Conservation (phyloP, 2,888 invertebrate species). For the Drepanosiphum platanoidis region DNA sequence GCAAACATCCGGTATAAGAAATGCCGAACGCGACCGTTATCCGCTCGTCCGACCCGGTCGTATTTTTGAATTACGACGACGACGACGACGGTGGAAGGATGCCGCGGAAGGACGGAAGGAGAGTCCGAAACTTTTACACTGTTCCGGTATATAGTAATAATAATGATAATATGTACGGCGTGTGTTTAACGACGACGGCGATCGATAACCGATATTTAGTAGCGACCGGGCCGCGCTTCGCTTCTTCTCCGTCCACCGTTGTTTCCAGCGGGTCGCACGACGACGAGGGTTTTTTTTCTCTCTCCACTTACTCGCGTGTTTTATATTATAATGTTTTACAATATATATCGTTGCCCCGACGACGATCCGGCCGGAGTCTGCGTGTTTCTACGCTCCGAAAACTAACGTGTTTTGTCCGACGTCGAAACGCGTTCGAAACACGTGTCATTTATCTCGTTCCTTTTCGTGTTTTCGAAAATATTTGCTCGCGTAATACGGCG, state of each 20-base stretch:
- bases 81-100: too few species aligned
- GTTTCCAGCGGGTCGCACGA: too few species aligned
- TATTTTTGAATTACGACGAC: slow-evolving; percentile 52
- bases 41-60: background rate
- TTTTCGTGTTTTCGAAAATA: background rate
- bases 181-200: slow-evolving; percentile 37
- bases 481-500: background rate
- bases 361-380: background rate
- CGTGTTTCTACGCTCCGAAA: background rate
- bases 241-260: too few species aligned
- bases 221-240: too few species aligned
- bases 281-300: too few species aligned
- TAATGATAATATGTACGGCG: slow-evolving; percentile 23
- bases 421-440: slow-evolving; percentile 1
- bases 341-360: too few species aligned
- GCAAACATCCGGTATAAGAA: slow-evolving; percentile 48
- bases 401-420: background rate
- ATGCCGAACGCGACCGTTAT: slow-evolving; percentile 38
- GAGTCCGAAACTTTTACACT: slow-evolving; percentile 45
- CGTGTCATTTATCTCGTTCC: background rate
- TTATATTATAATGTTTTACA: too few species aligned
- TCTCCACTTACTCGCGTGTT: too few species aligned
- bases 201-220: slow-evolving; percentile 53
- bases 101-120: too few species aligned
- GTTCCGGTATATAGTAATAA: too few species aligned